A percentile compares a stretch with the other conserved stretches of the same genome.
phyloP scores from a whole-genome alignment of 2,888 invertebrate genomes.

The Gymnosoma rotundatum region DNA sequence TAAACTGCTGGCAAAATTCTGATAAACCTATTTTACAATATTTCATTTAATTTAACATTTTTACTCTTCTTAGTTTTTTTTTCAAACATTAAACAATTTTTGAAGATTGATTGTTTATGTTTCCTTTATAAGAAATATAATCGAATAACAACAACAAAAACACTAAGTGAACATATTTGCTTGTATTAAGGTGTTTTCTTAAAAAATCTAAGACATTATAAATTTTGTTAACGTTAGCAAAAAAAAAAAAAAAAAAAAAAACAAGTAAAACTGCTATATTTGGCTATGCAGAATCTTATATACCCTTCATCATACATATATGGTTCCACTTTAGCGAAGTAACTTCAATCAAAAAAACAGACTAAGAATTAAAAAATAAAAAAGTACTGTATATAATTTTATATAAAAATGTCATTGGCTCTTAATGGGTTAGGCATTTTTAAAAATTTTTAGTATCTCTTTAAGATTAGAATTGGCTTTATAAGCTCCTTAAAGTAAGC shows the following conservation, averaged over 20 bases:
- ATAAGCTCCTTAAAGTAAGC: too few relatives aligned
- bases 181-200: slow-evolving; percentile 51
- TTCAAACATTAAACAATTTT: slow-evolving; percentile 69
- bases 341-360: too few relatives aligned
- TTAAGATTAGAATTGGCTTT: too few relatives aligned
- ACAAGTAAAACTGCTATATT: too few relatives aligned
- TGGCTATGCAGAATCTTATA: too few relatives aligned
- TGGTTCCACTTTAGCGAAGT: too few relatives aligned
- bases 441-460: too few relatives aligned
- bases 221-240: slow-evolving; percentile 65
- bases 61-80: slow-evolving; percentile 29
- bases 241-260: slow-evolving; percentile 30
- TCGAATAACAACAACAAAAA: slow-evolving; percentile 15
- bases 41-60: slow-evolving; percentile 54
- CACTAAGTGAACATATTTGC: slow-evolving; percentile 6
- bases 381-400: too few relatives aligned
- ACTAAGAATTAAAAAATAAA: too few relatives aligned
- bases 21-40: slow-evolving; percentile 59
- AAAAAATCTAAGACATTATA: slow-evolving; percentile 37
- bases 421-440: too few relatives aligned
- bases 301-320: too few relatives aligned
- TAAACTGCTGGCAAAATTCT: slow-evolving; percentile 39
- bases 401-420: too few relatives aligned
- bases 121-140: slow-evolving; percentile 10
- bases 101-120: slow-evolving; percentile 25